Base-by-base conservation (phyloP, 1,140 invertebrate species). In the Papilio polyxenes region DNA sequence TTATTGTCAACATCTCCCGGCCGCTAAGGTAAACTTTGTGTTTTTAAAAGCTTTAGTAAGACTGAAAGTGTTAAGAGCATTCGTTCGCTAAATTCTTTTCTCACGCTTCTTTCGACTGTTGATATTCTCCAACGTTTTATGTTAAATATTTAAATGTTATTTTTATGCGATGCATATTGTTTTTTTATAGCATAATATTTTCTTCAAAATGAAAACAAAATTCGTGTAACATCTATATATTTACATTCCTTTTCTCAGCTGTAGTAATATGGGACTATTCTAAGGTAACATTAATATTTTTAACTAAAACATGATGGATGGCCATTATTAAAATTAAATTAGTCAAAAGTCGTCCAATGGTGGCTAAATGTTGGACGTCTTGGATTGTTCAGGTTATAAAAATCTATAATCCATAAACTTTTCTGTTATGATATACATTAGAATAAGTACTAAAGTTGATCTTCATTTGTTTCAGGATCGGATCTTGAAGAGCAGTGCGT, bases 1-100 rank as follows among this genome's bases (percentile, higher is more conserved):
- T 80, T 80, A 80, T 80, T 69, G 78, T 69, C 62, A 69, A 80
- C 37, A 23, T 48, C 78, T 80, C 23, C 44, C 15, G 53, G 56
- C 77, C 53, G 77, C 78, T 65, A 80, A 80, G 78, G 78, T 80
- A 80, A 80, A 80, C 78, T 80, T 69, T n/a, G 78, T 11, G 77
- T 37, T 59, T 80, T 80, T 80, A 65, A 80, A 62, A 49, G 78
- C 78, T 69, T 69, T 62, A 72, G 44, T 80, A 23, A 80, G 20
- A 80, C 40, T 48, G 78, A 69, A 80, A 80, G 78, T 80, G 75
- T 77, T 77, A 77, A 77, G 23, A 77, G 75, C 75, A 49, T 49
- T 75, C 20, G 20, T 69, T 69, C 44, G 74, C n/a, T 75, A 75
- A 75, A 75, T 75, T 75, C 13, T 48, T 48, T 37, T 4, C 13